Percentiles rank a stretch among this genome's conserved stretches.
phyloP scores from a whole-genome alignment of 2,113 vertebrate genomes.

The Syngnathus scovelli region DNA sequence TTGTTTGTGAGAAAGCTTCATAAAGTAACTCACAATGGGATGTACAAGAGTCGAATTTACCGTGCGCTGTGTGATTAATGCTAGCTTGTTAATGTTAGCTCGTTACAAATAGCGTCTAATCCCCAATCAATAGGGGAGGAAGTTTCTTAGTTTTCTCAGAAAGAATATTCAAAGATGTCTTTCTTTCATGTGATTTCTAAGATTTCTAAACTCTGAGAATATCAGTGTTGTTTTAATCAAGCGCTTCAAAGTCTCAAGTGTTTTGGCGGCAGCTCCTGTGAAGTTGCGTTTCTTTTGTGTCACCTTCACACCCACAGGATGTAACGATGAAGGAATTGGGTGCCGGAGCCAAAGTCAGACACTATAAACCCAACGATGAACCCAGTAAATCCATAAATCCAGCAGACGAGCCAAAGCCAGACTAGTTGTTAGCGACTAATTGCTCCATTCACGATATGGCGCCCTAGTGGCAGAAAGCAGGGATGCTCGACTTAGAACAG shows the following conservation, averaged over 20 bases:
- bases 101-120: constrained; percentile 38
- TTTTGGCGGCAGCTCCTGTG: constrained; percentile 30
- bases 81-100: constrained; percentile 38
- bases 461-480: constrained; percentile 49
- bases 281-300: constrained; percentile 45
- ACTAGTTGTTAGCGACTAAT: constrained; percentile 65
- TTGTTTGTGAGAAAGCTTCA: no score
- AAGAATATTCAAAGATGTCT: constrained; percentile 13
- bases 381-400: constrained; percentile 56
- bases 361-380: constrained; percentile 69
- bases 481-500: constrained; percentile 56
- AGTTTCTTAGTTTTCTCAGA: constrained; percentile 23
- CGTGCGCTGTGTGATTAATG: constrained; percentile 24
- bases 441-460: constrained; percentile 69
- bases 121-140: constrained; percentile 29
- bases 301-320: constrained; percentile 55
- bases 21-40: neutral
- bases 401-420: constrained; percentile 42
- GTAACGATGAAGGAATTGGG: constrained; percentile 47
- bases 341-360: constrained; percentile 59
- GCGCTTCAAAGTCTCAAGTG: constrained; percentile 19
- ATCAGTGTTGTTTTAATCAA: constrained; percentile 27
- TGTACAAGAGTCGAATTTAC: neutral
- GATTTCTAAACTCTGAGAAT: no score
- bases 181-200: neutral